phyloP scores from a whole-genome alignment of 92 coral and sea anemone species.

The Palythoa caribaeorum region DNA sequence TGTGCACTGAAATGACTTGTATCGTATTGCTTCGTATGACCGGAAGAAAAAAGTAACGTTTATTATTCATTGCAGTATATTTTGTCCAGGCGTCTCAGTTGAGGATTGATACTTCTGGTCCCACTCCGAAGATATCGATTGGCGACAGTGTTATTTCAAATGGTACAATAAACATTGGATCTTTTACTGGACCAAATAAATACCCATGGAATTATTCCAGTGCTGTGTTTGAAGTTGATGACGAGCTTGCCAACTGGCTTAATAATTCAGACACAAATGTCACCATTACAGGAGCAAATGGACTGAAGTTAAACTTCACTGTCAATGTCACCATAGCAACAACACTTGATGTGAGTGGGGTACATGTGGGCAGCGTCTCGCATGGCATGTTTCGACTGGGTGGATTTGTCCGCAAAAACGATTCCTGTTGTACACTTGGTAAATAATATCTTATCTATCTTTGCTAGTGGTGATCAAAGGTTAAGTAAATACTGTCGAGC shows the following conservation, averaged over 20 bases:
- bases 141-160: background rate
- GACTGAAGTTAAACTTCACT: constrained; percentile 57
- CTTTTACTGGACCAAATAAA: constrained; percentile 77
- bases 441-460: constrained; percentile 3
- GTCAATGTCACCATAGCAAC: constrained; percentile 65
- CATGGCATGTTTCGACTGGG: constrained; percentile 68
- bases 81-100: background rate
- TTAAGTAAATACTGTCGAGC: too few relatives aligned
- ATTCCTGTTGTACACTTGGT: constrained; percentile 84
- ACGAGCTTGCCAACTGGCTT: background rate
- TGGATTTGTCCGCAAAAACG: constrained; percentile 80
- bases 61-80: background rate
- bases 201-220: constrained; percentile 73
- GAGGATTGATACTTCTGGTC: background rate
- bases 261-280: constrained; percentile 6
- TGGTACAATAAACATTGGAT: constrained; percentile 47
- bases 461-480: too few relatives aligned
- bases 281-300: constrained; percentile 62
- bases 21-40: too few relatives aligned
- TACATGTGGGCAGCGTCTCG: background rate
- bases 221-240: constrained; percentile 60
- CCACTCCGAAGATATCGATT: background rate
- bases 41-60: too few relatives aligned
- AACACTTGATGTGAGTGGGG: constrained; percentile 71
- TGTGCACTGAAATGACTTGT: too few relatives aligned